Conservation (phyloP, 2,797 vertebrate species). For the Lindbergichthys nudifrons region DNA sequence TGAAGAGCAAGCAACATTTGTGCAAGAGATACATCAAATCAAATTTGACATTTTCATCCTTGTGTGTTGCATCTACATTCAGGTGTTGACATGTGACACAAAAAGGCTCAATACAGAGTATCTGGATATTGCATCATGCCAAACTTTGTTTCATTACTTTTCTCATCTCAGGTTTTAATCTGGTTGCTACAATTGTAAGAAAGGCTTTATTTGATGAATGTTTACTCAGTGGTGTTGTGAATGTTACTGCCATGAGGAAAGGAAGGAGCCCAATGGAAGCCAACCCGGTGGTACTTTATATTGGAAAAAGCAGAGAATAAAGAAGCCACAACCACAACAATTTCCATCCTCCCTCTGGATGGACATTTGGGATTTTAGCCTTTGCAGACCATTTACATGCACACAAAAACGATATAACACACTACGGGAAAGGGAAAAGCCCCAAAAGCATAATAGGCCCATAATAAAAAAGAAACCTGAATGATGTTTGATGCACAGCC, state of each 20-base stretch:
- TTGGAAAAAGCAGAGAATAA: too few relatives aligned
- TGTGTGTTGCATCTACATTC: slow-evolving; percentile 10
- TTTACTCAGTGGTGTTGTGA: slow-evolving; percentile 23
- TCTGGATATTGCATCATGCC: slow-evolving; percentile 1
- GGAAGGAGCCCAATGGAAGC: slow-evolving; percentile 24
- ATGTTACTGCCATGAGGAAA: slow-evolving; percentile 18
- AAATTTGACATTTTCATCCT: not conserved
- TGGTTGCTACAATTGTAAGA: slow-evolving; percentile 19
- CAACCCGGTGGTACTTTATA: too few relatives aligned
- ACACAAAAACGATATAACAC: too few relatives aligned
- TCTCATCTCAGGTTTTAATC: slow-evolving; percentile 13
- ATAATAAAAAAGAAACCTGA: not conserved
- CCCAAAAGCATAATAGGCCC: too few relatives aligned
- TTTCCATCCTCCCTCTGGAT: too few relatives aligned
- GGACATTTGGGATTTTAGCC: too few relatives aligned
- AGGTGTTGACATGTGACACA: slow-evolving; percentile 6
- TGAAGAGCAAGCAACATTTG: too few relatives aligned
- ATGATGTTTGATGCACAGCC: not conserved
- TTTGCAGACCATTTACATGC: too few relatives aligned
- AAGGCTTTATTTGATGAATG: slow-evolving; percentile 34
- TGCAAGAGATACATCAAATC: not conserved
- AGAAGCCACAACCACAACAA: too few relatives aligned
- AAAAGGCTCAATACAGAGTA: not conserved
- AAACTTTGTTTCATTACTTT: slow-evolving; percentile 1
- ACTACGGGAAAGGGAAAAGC: too few relatives aligned